A percentile compares a stretch with the other conserved stretches of the same genome.
Conservation (phyloP, 2,797 vertebrate species). For the Sebastes itinus region DNA sequence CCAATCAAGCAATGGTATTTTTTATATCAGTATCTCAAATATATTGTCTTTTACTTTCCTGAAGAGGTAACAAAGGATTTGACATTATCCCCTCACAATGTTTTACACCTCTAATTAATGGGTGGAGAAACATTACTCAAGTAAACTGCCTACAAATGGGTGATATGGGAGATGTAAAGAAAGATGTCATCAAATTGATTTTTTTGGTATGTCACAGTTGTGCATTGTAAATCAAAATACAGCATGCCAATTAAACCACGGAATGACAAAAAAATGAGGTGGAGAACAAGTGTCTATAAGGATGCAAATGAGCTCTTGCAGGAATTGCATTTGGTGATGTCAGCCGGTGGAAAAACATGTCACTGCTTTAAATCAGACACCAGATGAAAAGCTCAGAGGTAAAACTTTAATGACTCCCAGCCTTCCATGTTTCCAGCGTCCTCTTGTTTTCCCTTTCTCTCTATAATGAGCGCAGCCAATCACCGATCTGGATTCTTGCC, state of each 20-base stretch:
- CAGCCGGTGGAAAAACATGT: slow-evolving; percentile 54
- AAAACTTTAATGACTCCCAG: slow-evolving; percentile 79
- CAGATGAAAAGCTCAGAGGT: slow-evolving; percentile 80
- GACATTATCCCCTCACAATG: background rate
- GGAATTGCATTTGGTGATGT: slow-evolving; percentile 26
- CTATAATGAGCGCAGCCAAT: slow-evolving; percentile 74
- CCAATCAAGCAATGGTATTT: background rate
- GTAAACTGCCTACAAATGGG: background rate
- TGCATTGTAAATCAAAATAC: background rate
- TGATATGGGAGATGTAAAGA: background rate
- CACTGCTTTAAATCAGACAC: slow-evolving; percentile 26
- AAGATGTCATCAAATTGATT: background rate
- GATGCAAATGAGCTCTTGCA: slow-evolving; percentile 22
- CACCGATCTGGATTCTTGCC: slow-evolving; percentile 42
- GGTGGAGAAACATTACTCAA: background rate
- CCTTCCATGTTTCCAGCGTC: slow-evolving; percentile 67
- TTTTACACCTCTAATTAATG: background rate
- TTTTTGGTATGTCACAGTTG: background rate
- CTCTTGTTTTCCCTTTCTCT: slow-evolving; percentile 55
- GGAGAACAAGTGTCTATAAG: background rate
- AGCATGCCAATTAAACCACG: background rate
- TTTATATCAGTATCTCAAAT: background rate
- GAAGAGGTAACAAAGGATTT: background rate
- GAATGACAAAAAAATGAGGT: background rate
- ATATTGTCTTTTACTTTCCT: background rate